These are phyloP conservation scores for Syritta pipiens DNA, from an alignment of 2,888 invertebrate genomes.

Conservation along the genomic window DNA sequence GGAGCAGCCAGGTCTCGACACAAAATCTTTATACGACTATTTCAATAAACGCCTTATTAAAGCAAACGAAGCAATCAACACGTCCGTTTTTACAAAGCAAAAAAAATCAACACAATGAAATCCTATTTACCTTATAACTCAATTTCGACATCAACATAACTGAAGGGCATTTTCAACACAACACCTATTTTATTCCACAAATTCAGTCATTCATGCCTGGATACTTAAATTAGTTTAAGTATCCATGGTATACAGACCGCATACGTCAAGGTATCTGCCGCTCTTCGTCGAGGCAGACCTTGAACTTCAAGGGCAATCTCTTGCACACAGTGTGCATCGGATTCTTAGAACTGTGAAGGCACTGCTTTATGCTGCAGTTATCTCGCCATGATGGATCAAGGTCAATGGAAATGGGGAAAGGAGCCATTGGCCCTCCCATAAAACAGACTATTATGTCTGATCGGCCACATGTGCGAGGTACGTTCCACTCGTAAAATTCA, in stretches of 20 bases:
- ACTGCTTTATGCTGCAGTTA: not conserved
- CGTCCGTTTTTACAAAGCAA: too few species aligned
- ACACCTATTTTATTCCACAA: not conserved
- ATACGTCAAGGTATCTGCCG: slow-evolving; percentile 9
- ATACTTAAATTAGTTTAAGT: slow-evolving; percentile 4
- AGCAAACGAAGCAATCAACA: too few species aligned
- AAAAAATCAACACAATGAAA: too few species aligned
- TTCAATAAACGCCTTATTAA: too few species aligned
- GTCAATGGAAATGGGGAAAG: slow-evolving; percentile 34
- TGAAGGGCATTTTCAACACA: too few species aligned
- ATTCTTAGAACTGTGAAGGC: slow-evolving; percentile 13
- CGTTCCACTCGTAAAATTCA: slow-evolving; percentile 21
- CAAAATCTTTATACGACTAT: too few species aligned
- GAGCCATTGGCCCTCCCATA: slow-evolving; percentile 19
- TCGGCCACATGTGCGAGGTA: slow-evolving; percentile 8
- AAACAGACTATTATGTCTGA: slow-evolving; percentile 16
- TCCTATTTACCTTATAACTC: too few species aligned
- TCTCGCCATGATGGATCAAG: slow-evolving; percentile 20
- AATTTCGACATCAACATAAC: too few species aligned
- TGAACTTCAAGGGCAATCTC: slow-evolving; percentile 8
- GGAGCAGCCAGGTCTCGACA: too few species aligned
- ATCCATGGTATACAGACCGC: slow-evolving; percentile 3
- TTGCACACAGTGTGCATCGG: not conserved
- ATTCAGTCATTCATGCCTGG: not conserved
- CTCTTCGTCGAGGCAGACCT: not conserved